Conservation (phyloP, 2,888 invertebrate genomes). For the Hoplodrina blanda region DNA sequence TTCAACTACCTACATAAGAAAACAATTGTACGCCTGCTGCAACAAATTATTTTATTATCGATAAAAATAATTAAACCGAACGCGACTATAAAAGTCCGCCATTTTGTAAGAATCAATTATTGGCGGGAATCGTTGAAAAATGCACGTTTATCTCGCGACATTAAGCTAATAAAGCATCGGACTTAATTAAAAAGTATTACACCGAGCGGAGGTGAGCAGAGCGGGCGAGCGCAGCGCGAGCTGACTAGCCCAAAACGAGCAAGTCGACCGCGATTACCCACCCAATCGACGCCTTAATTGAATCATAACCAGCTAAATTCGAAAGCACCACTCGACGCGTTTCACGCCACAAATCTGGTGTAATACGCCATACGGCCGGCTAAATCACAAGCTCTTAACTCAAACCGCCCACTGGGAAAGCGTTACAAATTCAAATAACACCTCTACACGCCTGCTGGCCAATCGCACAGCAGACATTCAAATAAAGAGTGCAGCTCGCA, state of each 20-base stretch:
- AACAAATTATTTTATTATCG: slow-evolving; percentile 78
- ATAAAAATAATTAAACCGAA: slow-evolving; percentile 76
- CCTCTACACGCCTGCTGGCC: slow-evolving; percentile 76
- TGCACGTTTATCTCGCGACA: slow-evolving; percentile 81
- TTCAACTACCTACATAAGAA: slow-evolving; percentile 73
- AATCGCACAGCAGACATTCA: slow-evolving; percentile 75
- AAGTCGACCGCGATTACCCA: slow-evolving; percentile 74
- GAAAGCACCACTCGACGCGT: slow-evolving; percentile 75
- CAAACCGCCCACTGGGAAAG: slow-evolving; percentile 86
- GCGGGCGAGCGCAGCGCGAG: slow-evolving; percentile 71
- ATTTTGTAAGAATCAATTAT: slow-evolving; percentile 75
- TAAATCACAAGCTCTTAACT: slow-evolving; percentile 82
- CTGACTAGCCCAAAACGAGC: slow-evolving; percentile 78
- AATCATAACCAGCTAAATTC: slow-evolving; percentile 84
- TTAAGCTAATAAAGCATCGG: slow-evolving; percentile 90
- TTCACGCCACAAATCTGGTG: slow-evolving; percentile 74
- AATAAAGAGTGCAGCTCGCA: slow-evolving; percentile 80
- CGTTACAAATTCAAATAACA: slow-evolving; percentile 85
- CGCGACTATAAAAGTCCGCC: slow-evolving; percentile 66
- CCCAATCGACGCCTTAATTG: slow-evolving; percentile 86
- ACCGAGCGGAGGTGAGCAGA: slow-evolving; percentile 68
- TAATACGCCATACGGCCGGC: slow-evolving; percentile 83
- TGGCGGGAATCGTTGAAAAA: slow-evolving; percentile 77
- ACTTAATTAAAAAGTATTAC: slow-evolving; percentile 89
- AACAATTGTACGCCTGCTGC: slow-evolving; percentile 64